phyloP scores from a whole-genome alignment of 2,113 vertebrate genomes.

The Entomyzon cyanotis region DNA sequence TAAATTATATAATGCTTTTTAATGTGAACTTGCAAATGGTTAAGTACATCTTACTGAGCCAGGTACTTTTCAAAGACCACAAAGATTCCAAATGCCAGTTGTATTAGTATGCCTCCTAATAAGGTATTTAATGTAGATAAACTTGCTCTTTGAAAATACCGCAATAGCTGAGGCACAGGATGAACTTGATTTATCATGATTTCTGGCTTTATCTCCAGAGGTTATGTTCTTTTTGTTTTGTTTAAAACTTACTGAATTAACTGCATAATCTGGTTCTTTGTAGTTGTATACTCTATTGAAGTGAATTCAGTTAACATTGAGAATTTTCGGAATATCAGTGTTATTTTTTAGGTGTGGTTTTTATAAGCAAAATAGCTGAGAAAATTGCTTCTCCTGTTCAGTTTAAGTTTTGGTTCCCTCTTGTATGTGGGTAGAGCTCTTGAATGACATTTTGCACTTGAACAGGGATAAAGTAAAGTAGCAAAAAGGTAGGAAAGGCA shows the following conservation, averaged over 20 bases:
- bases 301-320: background rate
- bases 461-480: background rate
- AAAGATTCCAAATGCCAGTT: background rate
- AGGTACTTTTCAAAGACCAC: slow-evolving; percentile 12
- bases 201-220: background rate
- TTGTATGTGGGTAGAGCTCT: background rate
- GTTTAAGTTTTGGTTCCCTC: background rate
- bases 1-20: background rate
- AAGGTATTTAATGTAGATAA: background rate
- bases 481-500: background rate
- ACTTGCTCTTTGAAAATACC: background rate
- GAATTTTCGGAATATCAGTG: background rate
- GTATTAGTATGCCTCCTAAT: background rate
- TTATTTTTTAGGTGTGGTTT: background rate
- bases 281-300: background rate
- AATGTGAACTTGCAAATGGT: background rate
- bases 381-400: background rate
- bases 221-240: background rate
- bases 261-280: background rate
- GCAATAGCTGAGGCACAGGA: background rate
- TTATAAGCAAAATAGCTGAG: background rate
- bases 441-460: background rate
- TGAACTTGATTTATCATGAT: background rate
- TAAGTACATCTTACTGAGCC: background rate
- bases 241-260: background rate